Conservation (phyloP, 2,888 invertebrate species). For the Entomobrya proxima region DNA sequence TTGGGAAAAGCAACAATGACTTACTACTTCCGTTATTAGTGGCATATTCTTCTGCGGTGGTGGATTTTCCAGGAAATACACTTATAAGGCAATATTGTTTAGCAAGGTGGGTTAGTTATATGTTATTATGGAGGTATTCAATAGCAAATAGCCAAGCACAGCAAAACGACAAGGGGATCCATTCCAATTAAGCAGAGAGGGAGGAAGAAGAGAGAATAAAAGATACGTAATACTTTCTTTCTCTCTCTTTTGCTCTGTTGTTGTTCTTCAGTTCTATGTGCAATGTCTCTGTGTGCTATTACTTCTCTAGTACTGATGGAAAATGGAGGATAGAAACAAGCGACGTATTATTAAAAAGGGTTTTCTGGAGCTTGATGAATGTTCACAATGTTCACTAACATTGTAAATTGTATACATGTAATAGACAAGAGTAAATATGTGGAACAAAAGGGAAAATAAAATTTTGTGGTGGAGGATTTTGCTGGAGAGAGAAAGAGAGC, state of each 20-base stretch:
- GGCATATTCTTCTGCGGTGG: conserved; percentile 49
- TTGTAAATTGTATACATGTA: too few species aligned
- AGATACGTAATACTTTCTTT: conserved; percentile 38
- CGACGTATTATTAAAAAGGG: too few species aligned
- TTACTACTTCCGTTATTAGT: conserved; percentile 64
- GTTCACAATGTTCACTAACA: too few species aligned
- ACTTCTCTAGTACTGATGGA: too few species aligned
- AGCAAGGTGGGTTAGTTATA: neutral
- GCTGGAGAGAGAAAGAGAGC: too few species aligned
- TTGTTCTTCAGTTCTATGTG: conserved; percentile 13
- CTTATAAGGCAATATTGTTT: neutral
- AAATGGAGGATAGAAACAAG: too few species aligned
- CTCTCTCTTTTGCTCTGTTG: neutral
- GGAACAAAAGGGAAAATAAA: too few species aligned
- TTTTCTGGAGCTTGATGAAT: too few species aligned
- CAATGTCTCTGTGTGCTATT: too few species aligned
- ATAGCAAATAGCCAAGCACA: conserved; percentile 5
- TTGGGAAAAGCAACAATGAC: conserved; percentile 35
- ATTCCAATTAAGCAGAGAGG: conserved; percentile 55
- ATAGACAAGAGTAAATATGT: too few species aligned
- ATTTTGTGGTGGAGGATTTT: too few species aligned
- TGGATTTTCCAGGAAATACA: neutral
- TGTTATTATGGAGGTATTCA: neutral
- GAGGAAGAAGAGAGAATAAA: conserved; percentile 25
- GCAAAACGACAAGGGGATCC: conserved; percentile 25